These are phyloP conservation scores for Subanguina moxae DNA, from an alignment of 1,140 invertebrate genomes.

Conservation along the genomic window DNA sequence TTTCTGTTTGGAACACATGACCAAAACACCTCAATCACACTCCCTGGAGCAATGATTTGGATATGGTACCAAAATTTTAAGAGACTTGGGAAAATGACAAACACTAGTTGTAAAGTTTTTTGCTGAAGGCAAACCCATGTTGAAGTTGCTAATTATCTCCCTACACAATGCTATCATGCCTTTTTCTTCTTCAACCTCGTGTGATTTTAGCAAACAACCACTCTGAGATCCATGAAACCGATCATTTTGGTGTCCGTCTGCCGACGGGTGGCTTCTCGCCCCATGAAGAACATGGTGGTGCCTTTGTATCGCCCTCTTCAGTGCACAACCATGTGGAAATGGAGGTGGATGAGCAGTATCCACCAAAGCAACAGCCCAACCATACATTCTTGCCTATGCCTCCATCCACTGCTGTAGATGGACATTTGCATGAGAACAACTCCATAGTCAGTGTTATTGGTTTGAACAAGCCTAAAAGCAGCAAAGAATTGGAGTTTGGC, in stretches of 20 bases:
- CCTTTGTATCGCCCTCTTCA: background rate
- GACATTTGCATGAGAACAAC: no score
- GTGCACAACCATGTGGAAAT: slow-evolving; percentile 3
- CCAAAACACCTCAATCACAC: no score
- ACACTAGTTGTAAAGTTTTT: background rate
- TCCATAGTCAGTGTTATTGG: no score
- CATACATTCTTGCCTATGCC: no score
- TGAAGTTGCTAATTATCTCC: background rate
- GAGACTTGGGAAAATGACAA: no score
- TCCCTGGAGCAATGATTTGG: no score
- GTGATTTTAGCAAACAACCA: background rate
- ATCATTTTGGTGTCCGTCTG: background rate
- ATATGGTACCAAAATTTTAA: no score
- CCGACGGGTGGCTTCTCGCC: slow-evolving; percentile 1
- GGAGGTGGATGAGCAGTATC: background rate
- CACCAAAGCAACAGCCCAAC: no score
- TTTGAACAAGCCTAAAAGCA: no score
- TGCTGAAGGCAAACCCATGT: background rate
- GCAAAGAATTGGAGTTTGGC: no score
- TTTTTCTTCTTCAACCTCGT: slow-evolving; percentile 1
- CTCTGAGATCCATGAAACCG: background rate
- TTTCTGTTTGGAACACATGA: no score
- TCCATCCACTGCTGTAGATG: no score
- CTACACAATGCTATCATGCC: background rate
- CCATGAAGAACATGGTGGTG: slow-evolving; percentile 10